These are phyloP conservation scores for Siphamia tubifer DNA, from an alignment of 2,113 vertebrate species.

Conservation along the genomic window DNA sequence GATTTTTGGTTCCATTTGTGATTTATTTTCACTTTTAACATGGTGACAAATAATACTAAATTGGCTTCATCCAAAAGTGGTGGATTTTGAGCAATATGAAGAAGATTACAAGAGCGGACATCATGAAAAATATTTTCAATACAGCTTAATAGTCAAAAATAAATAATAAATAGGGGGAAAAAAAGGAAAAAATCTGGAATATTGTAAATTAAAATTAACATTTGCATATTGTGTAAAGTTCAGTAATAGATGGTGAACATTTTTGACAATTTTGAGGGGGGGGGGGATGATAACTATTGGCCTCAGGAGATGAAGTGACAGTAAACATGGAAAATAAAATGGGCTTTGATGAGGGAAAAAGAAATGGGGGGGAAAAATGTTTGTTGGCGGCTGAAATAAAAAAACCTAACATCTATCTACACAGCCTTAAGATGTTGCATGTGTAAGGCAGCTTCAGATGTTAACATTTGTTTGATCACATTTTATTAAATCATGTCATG, in stretches of 20 bases:
- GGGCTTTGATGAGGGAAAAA: background rate
- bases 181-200: too few species aligned
- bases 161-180: too few species aligned
- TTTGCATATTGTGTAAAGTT: too few species aligned
- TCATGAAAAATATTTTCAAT: too few species aligned
- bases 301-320: background rate
- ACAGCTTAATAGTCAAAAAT: too few species aligned
- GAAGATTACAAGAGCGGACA: background rate
- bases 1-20: too few species aligned
- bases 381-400: slow-evolving; percentile 5
- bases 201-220: too few species aligned
- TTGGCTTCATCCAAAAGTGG: too few species aligned
- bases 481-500: slow-evolving; percentile 28
- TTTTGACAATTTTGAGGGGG: too few species aligned
- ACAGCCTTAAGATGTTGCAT: slow-evolving; percentile 19
- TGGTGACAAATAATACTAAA: too few species aligned
- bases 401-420: background rate
- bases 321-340: background rate
- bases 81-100: background rate
- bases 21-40: too few species aligned
- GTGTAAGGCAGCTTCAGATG: slow-evolving; percentile 18
- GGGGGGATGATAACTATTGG: background rate
- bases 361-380: background rate
- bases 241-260: background rate
- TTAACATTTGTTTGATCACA: slow-evolving; percentile 29